Percentiles rank a stretch among this genome's conserved stretches.
Conservation (phyloP, 1,140 invertebrate genomes). For the Meloidogyne hapla region DNA sequence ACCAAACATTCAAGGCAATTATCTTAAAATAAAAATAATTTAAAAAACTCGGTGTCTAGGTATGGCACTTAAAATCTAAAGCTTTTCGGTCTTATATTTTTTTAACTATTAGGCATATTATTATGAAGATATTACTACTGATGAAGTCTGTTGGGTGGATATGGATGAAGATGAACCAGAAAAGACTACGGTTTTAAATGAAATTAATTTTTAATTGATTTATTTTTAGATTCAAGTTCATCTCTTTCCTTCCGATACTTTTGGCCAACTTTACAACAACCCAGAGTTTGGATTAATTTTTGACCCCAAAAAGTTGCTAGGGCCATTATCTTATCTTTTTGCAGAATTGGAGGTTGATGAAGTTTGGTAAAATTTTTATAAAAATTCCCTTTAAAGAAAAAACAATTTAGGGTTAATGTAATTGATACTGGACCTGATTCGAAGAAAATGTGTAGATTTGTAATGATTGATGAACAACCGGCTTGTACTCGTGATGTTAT, state of each 20-base stretch:
- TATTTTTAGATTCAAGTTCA: background rate
- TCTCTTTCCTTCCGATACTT: background rate
- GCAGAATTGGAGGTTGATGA: conserved; percentile 5
- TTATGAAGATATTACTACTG: conserved; percentile 6
- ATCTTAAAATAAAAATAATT: no score
- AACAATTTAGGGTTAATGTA: conserved; percentile 9
- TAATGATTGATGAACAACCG: conserved; percentile 9
- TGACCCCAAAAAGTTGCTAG: background rate
- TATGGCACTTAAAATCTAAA: no score
- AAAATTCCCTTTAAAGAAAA: background rate
- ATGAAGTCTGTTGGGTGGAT: conserved; percentile 2
- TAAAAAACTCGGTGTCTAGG: no score
- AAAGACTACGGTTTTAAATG: background rate
- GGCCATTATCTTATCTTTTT: background rate
- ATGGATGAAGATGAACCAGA: conserved; percentile 13
- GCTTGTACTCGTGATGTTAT: conserved; percentile 1
- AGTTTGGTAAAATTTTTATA: background rate
- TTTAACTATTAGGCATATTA: background rate
- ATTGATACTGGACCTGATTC: conserved; percentile 20
- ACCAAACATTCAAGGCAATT: no score
- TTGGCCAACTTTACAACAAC: background rate
- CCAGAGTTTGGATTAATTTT: background rate
- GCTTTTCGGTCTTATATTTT: no score
- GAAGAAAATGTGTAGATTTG: conserved; percentile 20
- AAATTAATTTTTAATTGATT: background rate